Percentiles rank a stretch among this genome's conserved stretches.
Evolutionary conservation across 1,140 invertebrate genomes (phyloP).

Genomic region (Eupristina koningsbergeri): DNA sequence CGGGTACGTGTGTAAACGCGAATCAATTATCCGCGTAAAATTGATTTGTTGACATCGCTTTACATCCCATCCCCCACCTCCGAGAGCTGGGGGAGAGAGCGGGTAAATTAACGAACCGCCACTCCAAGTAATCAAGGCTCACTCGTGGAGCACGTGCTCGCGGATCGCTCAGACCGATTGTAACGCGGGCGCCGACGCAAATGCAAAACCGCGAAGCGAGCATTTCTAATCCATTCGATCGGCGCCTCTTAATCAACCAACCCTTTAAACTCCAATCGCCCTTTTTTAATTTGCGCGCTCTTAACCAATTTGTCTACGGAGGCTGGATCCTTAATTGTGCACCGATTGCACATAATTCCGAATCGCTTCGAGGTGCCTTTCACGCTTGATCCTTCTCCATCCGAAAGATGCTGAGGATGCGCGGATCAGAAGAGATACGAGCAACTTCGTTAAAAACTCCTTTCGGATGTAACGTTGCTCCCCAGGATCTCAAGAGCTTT

Average conservation of each 20-base stretch:
- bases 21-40: conserved; percentile 43
- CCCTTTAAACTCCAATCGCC: not conserved
- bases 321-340: conserved; percentile 7
- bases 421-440: not conserved
- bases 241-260: conserved; percentile 16
- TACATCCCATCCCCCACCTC: not conserved
- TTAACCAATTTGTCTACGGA: not conserved
- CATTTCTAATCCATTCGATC: conserved; percentile 31
- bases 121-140: conserved; percentile 33
- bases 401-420: not conserved
- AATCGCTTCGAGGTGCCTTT: not conserved
- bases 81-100: not conserved
- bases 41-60: conserved; percentile 37
- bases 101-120: conserved; percentile 42
- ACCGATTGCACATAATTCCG: conserved; percentile 5
- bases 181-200: conserved; percentile 1
- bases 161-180: conserved; percentile 13
- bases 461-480: too few relatives aligned
- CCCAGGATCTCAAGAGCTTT: too few relatives aligned
- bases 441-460: conserved; percentile 27
- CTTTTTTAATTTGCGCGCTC: conserved; percentile 32
- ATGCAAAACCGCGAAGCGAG: conserved; percentile 45
- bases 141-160: not conserved
- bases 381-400: not conserved
- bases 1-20: not conserved